phyloP scores from a whole-genome alignment of 2,797 vertebrate genomes.

The Sarcoramphus papa region DNA sequence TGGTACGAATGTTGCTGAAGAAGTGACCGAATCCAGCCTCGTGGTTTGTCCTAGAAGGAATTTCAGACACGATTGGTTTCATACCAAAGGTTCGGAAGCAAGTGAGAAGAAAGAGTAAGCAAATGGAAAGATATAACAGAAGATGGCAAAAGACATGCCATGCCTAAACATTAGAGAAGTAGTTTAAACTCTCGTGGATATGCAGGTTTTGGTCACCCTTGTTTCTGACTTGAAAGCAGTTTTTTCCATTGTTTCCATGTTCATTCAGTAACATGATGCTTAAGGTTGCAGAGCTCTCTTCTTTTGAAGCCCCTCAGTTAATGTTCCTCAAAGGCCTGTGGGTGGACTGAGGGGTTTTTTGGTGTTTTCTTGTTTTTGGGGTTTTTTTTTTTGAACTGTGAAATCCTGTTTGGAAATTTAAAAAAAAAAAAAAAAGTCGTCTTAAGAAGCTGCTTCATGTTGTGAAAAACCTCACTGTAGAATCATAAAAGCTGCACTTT shows the following conservation, averaged over 20 bases:
- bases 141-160: neutral
- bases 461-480: slow-evolving; percentile 42
- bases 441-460: neutral
- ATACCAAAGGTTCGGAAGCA: neutral
- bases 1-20: neutral
- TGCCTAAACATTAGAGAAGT: neutral
- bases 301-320: neutral
- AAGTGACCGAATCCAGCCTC: neutral
- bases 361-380: no score
- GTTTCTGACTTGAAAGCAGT: neutral
- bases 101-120: neutral
- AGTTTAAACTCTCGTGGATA: neutral
- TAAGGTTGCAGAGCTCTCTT: neutral
- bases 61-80: neutral
- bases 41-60: neutral
- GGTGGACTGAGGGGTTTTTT: neutral
- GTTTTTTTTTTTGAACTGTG: neutral
- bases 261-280: neutral
- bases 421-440: neutral
- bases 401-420: neutral
- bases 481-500: slow-evolving; percentile 46
- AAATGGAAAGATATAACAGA: neutral
- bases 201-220: neutral
- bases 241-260: neutral
- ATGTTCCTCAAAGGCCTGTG: neutral